These are phyloP conservation scores for Capreolus pygargus DNA, from an alignment of 2,113 vertebrate species.

Conservation along the genomic window DNA sequence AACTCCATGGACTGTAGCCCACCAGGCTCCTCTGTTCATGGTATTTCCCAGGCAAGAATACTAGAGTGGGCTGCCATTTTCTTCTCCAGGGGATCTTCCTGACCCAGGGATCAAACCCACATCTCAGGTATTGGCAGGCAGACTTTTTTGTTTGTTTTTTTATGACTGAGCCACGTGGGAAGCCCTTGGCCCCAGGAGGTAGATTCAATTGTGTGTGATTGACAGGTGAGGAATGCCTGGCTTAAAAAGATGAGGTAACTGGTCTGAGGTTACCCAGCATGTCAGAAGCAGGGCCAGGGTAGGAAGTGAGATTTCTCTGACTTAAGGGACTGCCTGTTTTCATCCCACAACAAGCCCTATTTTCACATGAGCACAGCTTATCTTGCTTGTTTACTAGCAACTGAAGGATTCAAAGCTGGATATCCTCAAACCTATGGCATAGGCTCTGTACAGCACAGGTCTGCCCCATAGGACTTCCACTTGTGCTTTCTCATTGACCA, in stretches of 20 bases:
- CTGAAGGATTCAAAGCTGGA: not conserved
- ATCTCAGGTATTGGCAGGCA: not conserved
- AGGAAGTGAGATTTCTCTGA: not conserved
- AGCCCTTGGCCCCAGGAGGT: not conserved
- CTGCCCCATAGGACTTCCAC: not conserved
- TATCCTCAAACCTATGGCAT: not conserved
- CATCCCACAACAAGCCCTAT: not conserved
- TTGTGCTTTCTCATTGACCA: not conserved
- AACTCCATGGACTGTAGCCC: not conserved
- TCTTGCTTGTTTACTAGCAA: not conserved
- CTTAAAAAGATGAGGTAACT: not conserved
- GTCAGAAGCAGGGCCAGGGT: not conserved
- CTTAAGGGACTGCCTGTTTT: not conserved
- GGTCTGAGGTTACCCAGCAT: not conserved
- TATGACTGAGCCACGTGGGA: not conserved
- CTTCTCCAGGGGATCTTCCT: not conserved
- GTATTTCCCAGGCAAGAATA: not conserved
- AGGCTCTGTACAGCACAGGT: not conserved
- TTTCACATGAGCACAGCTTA: not conserved
- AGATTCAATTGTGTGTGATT: not conserved
- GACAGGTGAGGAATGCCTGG: not conserved
- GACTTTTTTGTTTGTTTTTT: not conserved
- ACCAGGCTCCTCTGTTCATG: not conserved
- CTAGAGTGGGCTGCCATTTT: not conserved
- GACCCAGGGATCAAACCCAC: not conserved